phyloP scores from a whole-genome alignment of 2,888 invertebrate species.

The Prosapia bicincta region DNA sequence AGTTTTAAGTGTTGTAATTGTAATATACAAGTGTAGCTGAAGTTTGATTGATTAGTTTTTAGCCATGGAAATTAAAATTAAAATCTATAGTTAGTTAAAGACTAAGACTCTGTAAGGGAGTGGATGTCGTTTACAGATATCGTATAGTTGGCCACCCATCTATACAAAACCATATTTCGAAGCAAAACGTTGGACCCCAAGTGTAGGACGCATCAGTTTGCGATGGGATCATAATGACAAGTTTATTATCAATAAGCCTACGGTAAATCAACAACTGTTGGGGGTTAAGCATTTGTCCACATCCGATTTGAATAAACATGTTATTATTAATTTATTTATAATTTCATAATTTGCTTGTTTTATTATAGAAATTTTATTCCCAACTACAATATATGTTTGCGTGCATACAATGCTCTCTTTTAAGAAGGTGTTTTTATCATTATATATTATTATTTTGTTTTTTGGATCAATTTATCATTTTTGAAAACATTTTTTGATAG shows the following conservation, averaged over 20 bases:
- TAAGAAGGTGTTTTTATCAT: too few relatives aligned
- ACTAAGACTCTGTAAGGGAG: neutral
- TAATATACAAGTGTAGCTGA: too few relatives aligned
- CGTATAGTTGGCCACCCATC: slow-evolving; percentile 53
- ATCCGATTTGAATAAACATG: neutral
- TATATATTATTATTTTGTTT: too few relatives aligned
- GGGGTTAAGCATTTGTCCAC: slow-evolving; percentile 26
- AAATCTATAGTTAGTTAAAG: too few relatives aligned
- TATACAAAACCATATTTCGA: slow-evolving; percentile 35
- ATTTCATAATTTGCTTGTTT: too few relatives aligned
- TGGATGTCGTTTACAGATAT: slow-evolving; percentile 47
- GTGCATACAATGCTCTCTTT: neutral
- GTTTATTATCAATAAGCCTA: slow-evolving; percentile 45
- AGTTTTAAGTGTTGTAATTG: too few relatives aligned
- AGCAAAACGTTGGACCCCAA: slow-evolving; percentile 37
- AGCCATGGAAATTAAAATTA: too few relatives aligned
- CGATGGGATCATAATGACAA: slow-evolving; percentile 45
- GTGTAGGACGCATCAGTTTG: slow-evolving; percentile 36
- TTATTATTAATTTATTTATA: too few relatives aligned
- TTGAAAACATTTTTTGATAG: too few relatives aligned
- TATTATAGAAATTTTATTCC: neutral
- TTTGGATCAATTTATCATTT: too few relatives aligned
- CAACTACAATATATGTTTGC: neutral
- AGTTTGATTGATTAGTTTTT: too few relatives aligned
- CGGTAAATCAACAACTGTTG: slow-evolving; percentile 39